Evolutionary conservation across 2,888 invertebrate genomes (phyloP).

Genomic region (Euclidia mi): DNA sequence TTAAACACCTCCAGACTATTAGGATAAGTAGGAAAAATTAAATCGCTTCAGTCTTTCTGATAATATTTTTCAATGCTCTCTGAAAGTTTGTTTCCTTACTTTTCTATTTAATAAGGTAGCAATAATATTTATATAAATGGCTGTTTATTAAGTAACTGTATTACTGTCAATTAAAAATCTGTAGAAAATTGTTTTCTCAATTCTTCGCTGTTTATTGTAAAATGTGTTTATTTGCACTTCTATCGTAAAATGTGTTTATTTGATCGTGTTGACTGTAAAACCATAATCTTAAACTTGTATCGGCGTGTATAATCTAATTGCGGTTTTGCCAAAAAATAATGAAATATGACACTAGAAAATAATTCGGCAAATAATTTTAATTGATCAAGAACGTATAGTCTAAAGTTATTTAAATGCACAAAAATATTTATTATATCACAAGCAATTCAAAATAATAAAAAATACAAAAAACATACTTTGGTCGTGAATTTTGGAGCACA

Average conservation of each 20-base stretch:
- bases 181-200: slow-evolving; percentile 35
- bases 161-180: slow-evolving; percentile 53
- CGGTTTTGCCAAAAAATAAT: background rate
- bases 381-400: slow-evolving; percentile 3
- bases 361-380: slow-evolving; percentile 33
- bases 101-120: slow-evolving; percentile 22
- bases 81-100: slow-evolving; percentile 4
- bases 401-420: slow-evolving; percentile 38
- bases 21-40: slow-evolving; percentile 40
- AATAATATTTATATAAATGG: slow-evolving; percentile 38
- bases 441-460: slow-evolving; percentile 22
- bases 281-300: background rate
- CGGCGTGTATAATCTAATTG: background rate
- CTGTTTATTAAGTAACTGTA: slow-evolving; percentile 49
- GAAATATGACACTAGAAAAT: slow-evolving; percentile 21
- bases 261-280: background rate
- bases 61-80: slow-evolving; percentile 14
- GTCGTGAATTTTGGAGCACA: slow-evolving; percentile 32
- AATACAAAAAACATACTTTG: slow-evolving; percentile 32
- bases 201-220: slow-evolving; percentile 29
- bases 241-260: too few species aligned
- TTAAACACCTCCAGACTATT: slow-evolving; percentile 43
- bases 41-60: slow-evolving; percentile 28
- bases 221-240: too few species aligned
- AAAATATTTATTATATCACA: slow-evolving; percentile 34